These are phyloP conservation scores for Parasteatoda lunata DNA, from an alignment of 2,888 invertebrate genomes.

Conservation along the genomic window DNA sequence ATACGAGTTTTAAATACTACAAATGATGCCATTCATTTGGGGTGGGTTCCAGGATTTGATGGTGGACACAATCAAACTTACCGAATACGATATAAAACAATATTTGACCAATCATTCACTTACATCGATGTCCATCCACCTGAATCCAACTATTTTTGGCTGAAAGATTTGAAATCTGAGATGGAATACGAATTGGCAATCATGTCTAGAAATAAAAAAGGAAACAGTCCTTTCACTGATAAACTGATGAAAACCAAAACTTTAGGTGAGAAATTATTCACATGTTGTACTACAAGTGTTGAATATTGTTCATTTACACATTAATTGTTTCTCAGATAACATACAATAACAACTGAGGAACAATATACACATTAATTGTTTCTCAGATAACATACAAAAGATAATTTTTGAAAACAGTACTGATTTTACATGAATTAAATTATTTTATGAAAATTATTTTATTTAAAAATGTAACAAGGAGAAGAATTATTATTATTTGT, in stretches of 20 bases:
- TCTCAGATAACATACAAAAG: no score
- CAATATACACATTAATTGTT: no score
- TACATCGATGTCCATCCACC: slow-evolving; percentile 86
- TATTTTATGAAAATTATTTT: no score
- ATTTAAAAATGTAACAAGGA: no score
- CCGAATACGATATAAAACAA: slow-evolving; percentile 82
- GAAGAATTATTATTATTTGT: no score
- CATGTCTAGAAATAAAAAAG: slow-evolving; percentile 89
- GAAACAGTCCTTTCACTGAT: slow-evolving; percentile 88
- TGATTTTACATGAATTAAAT: no score
- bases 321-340: no score
- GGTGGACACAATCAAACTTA: slow-evolving; percentile 90
- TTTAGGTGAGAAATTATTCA: slow-evolving; percentile 82
- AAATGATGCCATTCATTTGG: slow-evolving; percentile 86
- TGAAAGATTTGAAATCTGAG: slow-evolving; percentile 84
- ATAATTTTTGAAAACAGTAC: no score
- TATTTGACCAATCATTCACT: slow-evolving; percentile 70
- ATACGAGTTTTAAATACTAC: slow-evolving; percentile 85
- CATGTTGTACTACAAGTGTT: no score
- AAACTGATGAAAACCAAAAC: slow-evolving; percentile 89
- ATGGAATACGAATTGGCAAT: slow-evolving; percentile 92
- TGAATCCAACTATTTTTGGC: slow-evolving; percentile 79
- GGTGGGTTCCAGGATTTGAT: slow-evolving; percentile 95
- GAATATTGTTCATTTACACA: no score
- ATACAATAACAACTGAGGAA: no score